Conservation (phyloP, 2,888 invertebrate species). For the Sesia bembeciformis region DNA sequence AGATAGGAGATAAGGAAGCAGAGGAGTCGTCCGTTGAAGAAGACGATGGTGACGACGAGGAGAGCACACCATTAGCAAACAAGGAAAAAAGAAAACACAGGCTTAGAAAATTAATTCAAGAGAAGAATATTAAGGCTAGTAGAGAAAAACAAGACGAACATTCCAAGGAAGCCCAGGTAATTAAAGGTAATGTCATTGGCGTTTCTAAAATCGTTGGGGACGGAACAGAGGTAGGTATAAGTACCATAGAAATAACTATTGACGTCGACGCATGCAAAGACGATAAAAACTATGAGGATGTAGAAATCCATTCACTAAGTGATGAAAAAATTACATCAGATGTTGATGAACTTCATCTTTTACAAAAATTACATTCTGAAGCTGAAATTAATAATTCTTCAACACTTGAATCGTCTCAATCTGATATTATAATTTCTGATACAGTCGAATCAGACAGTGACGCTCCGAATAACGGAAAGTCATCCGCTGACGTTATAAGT, state of each 20-base stretch:
- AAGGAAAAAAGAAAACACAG: conserved; percentile 6
- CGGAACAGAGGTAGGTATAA: not conserved
- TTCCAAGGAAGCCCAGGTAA: not conserved
- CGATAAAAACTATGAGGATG: conserved; percentile 1
- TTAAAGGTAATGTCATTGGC: not conserved
- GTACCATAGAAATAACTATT: not conserved
- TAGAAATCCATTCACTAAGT: conserved; percentile 23
- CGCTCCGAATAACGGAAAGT: conserved; percentile 15
- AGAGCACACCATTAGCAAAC: conserved; percentile 24
- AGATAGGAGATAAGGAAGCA: conserved; percentile 62
- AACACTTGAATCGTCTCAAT: conserved; percentile 36
- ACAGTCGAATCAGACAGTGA: conserved; percentile 36
- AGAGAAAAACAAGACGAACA: conserved; percentile 1
- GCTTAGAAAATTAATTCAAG: conserved; percentile 3
- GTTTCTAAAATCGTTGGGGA: not conserved
- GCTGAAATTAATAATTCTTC: conserved; percentile 33
- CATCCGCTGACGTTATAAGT: conserved; percentile 42
- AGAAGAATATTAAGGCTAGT: conserved; percentile 1
- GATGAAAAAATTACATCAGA: conserved; percentile 42
- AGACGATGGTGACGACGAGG: conserved; percentile 44
- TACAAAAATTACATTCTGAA: conserved; percentile 48
- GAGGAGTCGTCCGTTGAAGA: conserved; percentile 59
- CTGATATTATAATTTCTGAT: conserved; percentile 50
- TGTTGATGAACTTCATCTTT: conserved; percentile 50
- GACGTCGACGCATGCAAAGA: not conserved